Evolutionary conservation across 2,113 vertebrate genomes (phyloP).

Genomic region (Odobenus rosmarus): DNA sequence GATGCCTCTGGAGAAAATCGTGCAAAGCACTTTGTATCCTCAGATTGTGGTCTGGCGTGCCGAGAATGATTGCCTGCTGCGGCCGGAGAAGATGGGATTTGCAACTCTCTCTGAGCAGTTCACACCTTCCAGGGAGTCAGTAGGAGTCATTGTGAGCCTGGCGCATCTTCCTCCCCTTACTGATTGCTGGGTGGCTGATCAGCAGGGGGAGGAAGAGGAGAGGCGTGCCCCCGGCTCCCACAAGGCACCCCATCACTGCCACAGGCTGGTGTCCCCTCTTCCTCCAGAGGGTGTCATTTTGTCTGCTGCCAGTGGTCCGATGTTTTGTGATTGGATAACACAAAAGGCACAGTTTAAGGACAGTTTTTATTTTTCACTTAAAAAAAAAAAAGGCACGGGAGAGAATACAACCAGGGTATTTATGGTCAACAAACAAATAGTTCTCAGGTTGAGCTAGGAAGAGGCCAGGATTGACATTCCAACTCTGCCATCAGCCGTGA

Average conservation of each 20-base stretch:
- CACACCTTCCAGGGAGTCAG: background rate
- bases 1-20: background rate
- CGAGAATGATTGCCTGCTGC: background rate
- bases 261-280: background rate
- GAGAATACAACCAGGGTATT: background rate
- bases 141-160: background rate
- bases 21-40: background rate
- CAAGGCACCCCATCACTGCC: background rate
- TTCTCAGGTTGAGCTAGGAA: background rate
- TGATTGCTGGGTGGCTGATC: background rate
- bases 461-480: background rate
- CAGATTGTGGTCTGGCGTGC: background rate
- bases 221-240: background rate
- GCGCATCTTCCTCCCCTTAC: background rate
- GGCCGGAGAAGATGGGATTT: no score
- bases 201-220: rapidly evolving
- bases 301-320: background rate
- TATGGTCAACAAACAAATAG: background rate
- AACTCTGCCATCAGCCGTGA: background rate
- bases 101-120: background rate
- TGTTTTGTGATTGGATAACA: background rate
- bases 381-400: background rate
- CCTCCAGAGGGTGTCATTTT: background rate
- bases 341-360: background rate
- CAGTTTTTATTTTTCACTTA: background rate